phyloP scores from a whole-genome alignment of 92 coral and sea anemone genomes.

The Actinernus sp. region DNA sequence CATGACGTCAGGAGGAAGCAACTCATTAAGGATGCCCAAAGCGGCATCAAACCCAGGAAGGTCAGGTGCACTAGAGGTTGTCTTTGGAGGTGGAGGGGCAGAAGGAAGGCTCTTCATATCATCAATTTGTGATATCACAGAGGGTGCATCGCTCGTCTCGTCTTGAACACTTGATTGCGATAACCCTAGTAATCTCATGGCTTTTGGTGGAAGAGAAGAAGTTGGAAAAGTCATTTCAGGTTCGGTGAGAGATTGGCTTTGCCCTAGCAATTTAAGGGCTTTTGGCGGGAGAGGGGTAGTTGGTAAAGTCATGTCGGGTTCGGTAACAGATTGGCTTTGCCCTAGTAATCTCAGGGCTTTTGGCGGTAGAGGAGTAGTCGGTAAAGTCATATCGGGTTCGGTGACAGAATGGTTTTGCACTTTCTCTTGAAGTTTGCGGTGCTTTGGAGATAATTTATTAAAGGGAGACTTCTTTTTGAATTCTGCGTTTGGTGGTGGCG shows the following conservation, averaged over 20 bases:
- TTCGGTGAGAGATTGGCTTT: not conserved
- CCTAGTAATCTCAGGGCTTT: slow-evolving; percentile 36
- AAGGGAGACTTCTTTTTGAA: not conserved
- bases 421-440: not conserved
- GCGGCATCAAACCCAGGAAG: not conserved
- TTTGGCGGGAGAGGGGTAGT: slow-evolving; percentile 3
- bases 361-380: slow-evolving; percentile 38
- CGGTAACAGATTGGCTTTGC: slow-evolving; percentile 2
- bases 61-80: not conserved
- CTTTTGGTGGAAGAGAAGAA: not conserved
- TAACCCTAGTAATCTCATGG: not conserved
- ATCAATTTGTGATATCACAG: no score
- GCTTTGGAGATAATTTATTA: not conserved
- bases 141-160: no score
- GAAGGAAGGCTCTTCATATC: not conserved
- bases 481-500: not conserved
- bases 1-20: not conserved
- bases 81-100: not conserved
- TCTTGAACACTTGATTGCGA: no score
- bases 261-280: slow-evolving; percentile 10
- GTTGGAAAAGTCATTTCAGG: not conserved
- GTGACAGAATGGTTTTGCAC: not conserved
- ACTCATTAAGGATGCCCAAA: not conserved
- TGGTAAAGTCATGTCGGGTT: not conserved
- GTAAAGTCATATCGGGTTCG: not conserved